Evolutionary conservation across 2,113 vertebrate genomes (phyloP).

Genomic region (Chrysochloris asiatica): DNA sequence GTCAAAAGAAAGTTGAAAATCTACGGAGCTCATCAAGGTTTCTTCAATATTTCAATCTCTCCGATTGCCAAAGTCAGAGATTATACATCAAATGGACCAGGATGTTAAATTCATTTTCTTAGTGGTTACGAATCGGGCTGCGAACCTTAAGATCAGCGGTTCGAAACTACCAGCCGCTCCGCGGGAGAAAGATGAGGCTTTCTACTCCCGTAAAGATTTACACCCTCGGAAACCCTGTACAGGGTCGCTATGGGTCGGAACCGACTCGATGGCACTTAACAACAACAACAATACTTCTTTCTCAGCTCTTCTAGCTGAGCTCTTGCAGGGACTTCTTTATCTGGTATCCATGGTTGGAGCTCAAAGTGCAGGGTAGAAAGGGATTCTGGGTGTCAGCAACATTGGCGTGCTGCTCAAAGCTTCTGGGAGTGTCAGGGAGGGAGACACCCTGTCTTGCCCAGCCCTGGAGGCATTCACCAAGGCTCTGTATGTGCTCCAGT

Average conservation of each 20-base stretch:
- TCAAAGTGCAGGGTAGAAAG: neutral
- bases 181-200: too few species aligned
- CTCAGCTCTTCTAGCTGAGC: accelerated
- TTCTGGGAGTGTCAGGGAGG: neutral
- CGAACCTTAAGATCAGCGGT: too few species aligned
- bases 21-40: neutral
- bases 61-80: neutral
- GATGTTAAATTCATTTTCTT: neutral
- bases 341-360: neutral
- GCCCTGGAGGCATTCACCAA: accelerated
- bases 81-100: neutral
- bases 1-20: neutral
- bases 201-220: too few species aligned
- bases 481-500: accelerated
- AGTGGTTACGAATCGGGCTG: too few species aligned
- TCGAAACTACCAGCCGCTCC: too few species aligned
- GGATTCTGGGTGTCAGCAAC: slow-evolving; percentile 19
- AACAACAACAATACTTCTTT: too few species aligned
- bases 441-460: neutral
- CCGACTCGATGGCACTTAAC: too few species aligned
- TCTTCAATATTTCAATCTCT: neutral
- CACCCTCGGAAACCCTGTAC: too few species aligned
- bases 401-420: neutral
- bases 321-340: neutral
- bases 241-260: too few species aligned